A percentile compares a stretch with the other conserved stretches of the same genome.
Conservation (phyloP, 2,113 vertebrate species). For the Paratilapia polleni region DNA sequence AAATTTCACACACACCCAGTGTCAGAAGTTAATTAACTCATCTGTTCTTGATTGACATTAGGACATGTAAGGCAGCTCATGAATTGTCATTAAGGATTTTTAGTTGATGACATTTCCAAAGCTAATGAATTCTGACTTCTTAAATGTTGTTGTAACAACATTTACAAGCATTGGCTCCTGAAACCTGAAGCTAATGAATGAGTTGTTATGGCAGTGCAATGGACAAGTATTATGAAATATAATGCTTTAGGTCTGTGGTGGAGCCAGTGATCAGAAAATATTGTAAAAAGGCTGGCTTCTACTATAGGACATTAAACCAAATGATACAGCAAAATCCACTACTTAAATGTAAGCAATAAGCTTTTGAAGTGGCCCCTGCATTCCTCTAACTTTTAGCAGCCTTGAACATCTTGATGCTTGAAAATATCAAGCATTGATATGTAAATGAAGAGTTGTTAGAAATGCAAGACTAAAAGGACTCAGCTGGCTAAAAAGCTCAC, state of each 20-base stretch:
- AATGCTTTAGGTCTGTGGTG: not conserved
- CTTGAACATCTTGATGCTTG: not conserved
- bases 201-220: not conserved
- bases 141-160: not conserved
- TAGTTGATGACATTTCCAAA: not conserved
- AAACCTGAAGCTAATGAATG: not conserved
- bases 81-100: not conserved
- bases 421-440: not conserved
- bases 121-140: not conserved
- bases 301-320: not conserved
- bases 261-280: not conserved
- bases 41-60: not conserved
- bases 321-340: not conserved
- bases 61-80: not conserved
- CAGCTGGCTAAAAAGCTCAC: not conserved
- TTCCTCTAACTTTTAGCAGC: not conserved
- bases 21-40: not conserved
- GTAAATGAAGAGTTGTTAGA: not conserved
- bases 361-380: not conserved
- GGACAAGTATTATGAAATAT: not conserved
- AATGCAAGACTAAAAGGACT: not conserved
- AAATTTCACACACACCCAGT: fast-evolving
- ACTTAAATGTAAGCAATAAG: not conserved
- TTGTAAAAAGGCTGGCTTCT: not conserved
- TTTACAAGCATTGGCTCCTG: not conserved